Base-by-base conservation (phyloP, 2,797 vertebrate genomes). In the Gymnothorax reevesii region DNA sequence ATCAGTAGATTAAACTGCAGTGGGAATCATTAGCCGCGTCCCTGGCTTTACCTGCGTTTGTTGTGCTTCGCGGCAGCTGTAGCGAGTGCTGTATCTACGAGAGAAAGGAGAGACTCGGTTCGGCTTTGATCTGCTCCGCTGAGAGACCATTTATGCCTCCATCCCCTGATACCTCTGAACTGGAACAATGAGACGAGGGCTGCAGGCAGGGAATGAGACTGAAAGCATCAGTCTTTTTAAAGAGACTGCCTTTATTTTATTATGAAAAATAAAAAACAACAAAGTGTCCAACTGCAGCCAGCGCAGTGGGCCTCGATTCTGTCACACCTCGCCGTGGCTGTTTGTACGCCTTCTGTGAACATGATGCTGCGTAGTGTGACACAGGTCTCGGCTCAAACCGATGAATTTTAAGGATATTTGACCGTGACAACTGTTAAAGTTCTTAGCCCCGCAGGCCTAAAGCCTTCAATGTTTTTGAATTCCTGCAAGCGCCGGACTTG, bases 1-100 rank as follows among this genome's bases (percentile, higher is more conserved):
- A 91, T 82, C 57, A 77, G 88, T 86, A 92, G 93, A 94, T 93
- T 92, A 93, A 91, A 88, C 88, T 88, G 83, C 87, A 83, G 79
- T 86, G 90, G 89, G 90, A 73, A 90, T 88, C 88, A 90, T 91
- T 87, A 92, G 82, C 82, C 55, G 33, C 17, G 79, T 85, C 75
- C 59, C 80, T 60, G 71, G 49, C 82, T 83, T 88, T 87, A 69
- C 82, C 33, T 55, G 88, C 22, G 84, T 75, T 84, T 12, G 87
- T 73, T 62, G 85, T 82, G 83, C 88, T 89, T 84, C 90, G 85
- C 80, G 0, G n/a, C 87, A 54, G 85, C 88, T 88, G 87, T 91
- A 92, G 88, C 84, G 77, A 88, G 87, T 83, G 83, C 88, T 83
- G 83, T 9, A 84, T 90, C 84, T 89, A 85, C 86, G 83, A 88